phyloP scores from a whole-genome alignment of 2,888 invertebrate genomes.

The Danaus chrysippus region DNA sequence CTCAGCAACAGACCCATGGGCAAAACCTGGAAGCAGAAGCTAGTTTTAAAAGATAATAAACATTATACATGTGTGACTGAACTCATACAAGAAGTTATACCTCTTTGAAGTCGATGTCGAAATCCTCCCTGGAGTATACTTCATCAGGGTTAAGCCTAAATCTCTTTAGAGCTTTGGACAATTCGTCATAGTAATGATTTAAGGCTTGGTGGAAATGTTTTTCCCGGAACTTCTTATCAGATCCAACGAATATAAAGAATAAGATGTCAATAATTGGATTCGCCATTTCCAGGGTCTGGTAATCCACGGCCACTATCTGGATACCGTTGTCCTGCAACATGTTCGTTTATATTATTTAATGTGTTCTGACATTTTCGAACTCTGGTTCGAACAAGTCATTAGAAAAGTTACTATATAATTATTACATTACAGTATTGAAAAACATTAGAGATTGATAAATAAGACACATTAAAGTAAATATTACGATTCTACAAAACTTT shows the following conservation, averaged over 20 bases:
- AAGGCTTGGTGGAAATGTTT: slow-evolving; percentile 24
- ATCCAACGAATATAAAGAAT: slow-evolving; percentile 25
- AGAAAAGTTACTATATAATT: no score
- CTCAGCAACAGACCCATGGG: slow-evolving; percentile 29
- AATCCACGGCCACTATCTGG: slow-evolving; percentile 30
- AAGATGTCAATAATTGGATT: slow-evolving; percentile 28
- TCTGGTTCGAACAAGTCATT: no score
- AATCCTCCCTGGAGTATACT: slow-evolving; percentile 37
- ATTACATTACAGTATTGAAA: no score
- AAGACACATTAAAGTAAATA: no score
- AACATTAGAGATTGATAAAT: no score
- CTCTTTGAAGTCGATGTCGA: slow-evolving; percentile 38
- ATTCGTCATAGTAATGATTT: slow-evolving; percentile 39
- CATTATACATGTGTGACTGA: background rate
- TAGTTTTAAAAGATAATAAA: background rate
- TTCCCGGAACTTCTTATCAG: slow-evolving; percentile 26
- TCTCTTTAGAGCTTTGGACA: slow-evolving; percentile 32
- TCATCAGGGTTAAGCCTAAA: slow-evolving; percentile 35
- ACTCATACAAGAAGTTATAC: slow-evolving; percentile 23
- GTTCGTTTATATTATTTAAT: background rate
- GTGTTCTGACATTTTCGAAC: no score
- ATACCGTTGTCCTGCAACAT: slow-evolving; percentile 28
- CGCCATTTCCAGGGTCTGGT: slow-evolving; percentile 29
- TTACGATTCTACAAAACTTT: no score
- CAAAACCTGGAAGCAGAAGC: slow-evolving; percentile 25